Percentiles rank a stretch among this genome's conserved stretches.
Evolutionary conservation across 2,888 invertebrate species (phyloP).

Genomic region (Drosophila meridiana): DNA sequence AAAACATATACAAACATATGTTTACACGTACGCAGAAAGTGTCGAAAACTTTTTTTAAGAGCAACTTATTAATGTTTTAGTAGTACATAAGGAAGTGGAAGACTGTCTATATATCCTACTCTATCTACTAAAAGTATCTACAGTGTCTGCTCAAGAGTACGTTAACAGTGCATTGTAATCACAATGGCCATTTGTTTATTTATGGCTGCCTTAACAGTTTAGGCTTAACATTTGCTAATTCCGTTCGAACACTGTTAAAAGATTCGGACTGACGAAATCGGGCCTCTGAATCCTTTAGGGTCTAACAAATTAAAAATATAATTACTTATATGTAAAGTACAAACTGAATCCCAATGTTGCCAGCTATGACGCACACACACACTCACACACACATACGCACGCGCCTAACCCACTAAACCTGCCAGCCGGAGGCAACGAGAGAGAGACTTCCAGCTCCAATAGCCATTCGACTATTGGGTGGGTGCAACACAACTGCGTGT

Average conservation of each 20-base stretch:
- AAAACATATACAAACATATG: background rate
- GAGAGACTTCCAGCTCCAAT: slow-evolving; percentile 38
- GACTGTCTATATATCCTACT: no score
- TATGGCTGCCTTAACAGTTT: background rate
- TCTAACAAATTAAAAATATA: background rate
- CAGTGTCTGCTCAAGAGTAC: no score
- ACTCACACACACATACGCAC: slow-evolving; percentile 13
- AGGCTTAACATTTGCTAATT: no score
- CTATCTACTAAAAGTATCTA: no score
- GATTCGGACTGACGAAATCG: background rate
- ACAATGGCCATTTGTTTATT: background rate
- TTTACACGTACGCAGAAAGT: background rate
- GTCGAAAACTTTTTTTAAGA: no score
- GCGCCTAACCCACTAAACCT: slow-evolving; percentile 44
- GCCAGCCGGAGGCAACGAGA: slow-evolving; percentile 36
- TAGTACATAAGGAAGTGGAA: no score
- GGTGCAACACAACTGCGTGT: slow-evolving; percentile 63
- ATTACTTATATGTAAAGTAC: slow-evolving; percentile 32
- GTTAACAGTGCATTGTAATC: background rate
- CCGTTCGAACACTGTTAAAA: background rate
- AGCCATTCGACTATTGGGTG: slow-evolving; percentile 63
- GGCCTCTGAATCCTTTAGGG: background rate
- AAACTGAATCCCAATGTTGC: slow-evolving; percentile 25
- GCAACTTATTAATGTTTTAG: no score
- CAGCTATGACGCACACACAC: slow-evolving; percentile 50